phyloP scores from a whole-genome alignment of 2,888 invertebrate genomes.

The Synanthedon myopaeformis region DNA sequence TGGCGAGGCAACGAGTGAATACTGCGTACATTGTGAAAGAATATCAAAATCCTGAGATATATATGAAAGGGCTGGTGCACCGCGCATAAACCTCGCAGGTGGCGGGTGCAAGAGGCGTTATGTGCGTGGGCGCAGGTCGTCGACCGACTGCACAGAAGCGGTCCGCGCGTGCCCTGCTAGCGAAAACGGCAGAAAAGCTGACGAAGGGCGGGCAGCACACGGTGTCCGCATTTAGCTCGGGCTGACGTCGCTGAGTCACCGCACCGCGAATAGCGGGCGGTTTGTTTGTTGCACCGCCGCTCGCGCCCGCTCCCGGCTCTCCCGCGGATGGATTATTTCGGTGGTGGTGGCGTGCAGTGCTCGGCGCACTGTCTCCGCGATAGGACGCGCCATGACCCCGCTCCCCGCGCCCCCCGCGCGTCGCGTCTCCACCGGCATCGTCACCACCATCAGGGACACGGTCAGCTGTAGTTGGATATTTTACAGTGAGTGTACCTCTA shows the following conservation, averaged over 20 bases:
- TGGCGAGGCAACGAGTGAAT: slow-evolving; percentile 3
- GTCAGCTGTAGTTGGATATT: slow-evolving; percentile 83
- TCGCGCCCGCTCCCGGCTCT: slow-evolving; percentile 61
- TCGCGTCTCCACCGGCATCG: slow-evolving; percentile 44
- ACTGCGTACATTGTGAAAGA: background rate
- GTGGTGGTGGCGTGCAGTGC: slow-evolving; percentile 48
- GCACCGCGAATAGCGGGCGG: slow-evolving; percentile 62
- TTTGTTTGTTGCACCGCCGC: slow-evolving; percentile 67
- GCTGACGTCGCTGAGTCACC: slow-evolving; percentile 64
- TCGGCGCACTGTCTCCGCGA: slow-evolving; percentile 50
- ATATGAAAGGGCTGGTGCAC: slow-evolving; percentile 1
- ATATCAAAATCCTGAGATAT: too few species aligned
- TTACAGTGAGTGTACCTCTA: slow-evolving; percentile 73
- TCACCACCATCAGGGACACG: slow-evolving; percentile 74
- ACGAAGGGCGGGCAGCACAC: slow-evolving; percentile 65
- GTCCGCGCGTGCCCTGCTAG: slow-evolving; percentile 49
- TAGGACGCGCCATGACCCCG: slow-evolving; percentile 55
- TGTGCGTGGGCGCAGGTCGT: slow-evolving; percentile 56
- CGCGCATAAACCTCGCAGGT: slow-evolving; percentile 11
- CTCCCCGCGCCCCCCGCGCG: slow-evolving; percentile 52
- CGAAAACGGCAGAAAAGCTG: slow-evolving; percentile 61
- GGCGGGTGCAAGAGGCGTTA: slow-evolving; percentile 47
- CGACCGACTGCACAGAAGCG: slow-evolving; percentile 50
- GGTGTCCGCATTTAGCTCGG: slow-evolving; percentile 67
- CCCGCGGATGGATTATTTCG: slow-evolving; percentile 57